Conservation (phyloP, 2,888 invertebrate genomes). For the Cataglyphis livida region DNA sequence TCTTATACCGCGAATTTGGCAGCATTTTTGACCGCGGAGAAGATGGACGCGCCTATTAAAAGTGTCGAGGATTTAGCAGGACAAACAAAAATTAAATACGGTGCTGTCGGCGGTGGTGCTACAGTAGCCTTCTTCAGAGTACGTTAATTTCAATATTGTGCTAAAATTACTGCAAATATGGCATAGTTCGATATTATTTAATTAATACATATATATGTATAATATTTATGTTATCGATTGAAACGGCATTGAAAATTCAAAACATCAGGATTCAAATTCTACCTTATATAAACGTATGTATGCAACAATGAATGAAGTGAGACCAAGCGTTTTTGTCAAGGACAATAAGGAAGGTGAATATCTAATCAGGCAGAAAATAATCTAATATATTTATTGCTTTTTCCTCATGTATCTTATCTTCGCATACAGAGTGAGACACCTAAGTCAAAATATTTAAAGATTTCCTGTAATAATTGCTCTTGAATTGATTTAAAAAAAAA, state of each 20-base stretch:
- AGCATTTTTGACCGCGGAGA: conserved; percentile 96
- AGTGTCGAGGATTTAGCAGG: conserved; percentile 98
- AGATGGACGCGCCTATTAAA: conserved; percentile 98
- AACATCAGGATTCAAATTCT: conserved; percentile 94
- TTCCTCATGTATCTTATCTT: neutral
- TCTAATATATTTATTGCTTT: neutral
- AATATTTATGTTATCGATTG: neutral
- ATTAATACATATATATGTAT: neutral
- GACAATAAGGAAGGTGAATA: conserved; percentile 91
- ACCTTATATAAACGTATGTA: conserved; percentile 98
- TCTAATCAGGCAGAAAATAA: conserved; percentile 82
- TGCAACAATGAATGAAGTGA: conserved; percentile 94
- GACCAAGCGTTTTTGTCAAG: conserved; percentile 94
- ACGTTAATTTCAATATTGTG: conserved; percentile 2
- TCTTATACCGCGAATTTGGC: conserved; percentile 98
- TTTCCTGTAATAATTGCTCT: neutral
- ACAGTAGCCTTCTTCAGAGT: conserved; percentile 98
- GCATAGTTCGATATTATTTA: conserved; percentile 7
- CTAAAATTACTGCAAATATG: neutral
- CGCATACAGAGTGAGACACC: neutral
- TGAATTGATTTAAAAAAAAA: neutral
- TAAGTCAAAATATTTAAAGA: neutral
- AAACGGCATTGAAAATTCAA: neutral
- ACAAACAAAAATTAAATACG: conserved; percentile 99
- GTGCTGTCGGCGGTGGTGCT: conserved; percentile 96